These are phyloP conservation scores for Sarcophaga variegata DNA, from an alignment of 2,888 invertebrate genomes.

Conservation along the genomic window DNA sequence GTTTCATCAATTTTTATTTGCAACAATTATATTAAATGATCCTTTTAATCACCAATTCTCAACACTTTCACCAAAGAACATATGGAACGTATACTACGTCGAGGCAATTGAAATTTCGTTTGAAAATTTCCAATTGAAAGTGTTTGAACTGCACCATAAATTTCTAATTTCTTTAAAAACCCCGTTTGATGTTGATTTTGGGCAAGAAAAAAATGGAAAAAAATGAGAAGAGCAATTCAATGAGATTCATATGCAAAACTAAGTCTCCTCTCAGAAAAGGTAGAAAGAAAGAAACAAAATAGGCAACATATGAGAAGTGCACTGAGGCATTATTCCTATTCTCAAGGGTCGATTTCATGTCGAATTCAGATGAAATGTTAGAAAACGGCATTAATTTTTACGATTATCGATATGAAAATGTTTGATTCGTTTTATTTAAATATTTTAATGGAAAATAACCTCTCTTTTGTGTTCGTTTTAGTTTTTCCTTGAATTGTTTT, in stretches of 20 bases:
- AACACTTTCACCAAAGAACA: background rate
- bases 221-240: conserved; percentile 42
- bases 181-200: background rate
- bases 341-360: conserved; percentile 63
- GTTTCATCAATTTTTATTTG: background rate
- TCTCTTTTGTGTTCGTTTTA: conserved; percentile 2
- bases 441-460: conserved; percentile 43
- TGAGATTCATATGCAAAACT: conserved; percentile 62
- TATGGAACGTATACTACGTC: conserved; percentile 1
- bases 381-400: conserved; percentile 66
- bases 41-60: conserved; percentile 41
- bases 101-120: background rate
- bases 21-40: conserved; percentile 50
- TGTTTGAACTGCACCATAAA: conserved; percentile 51
- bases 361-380: conserved; percentile 40
- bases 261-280: background rate
- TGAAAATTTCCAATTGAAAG: conserved; percentile 33
- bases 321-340: conserved; percentile 66
- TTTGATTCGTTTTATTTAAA: conserved; percentile 57
- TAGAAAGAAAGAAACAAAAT: background rate
- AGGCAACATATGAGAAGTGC: conserved; percentile 57
- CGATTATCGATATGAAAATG: conserved; percentile 55
- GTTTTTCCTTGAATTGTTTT: background rate
- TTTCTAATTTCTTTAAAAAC: conserved; percentile 31
- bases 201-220: background rate